Evolutionary conservation across 2,888 invertebrate genomes (phyloP).

Genomic region (Latheticus oryzae): DNA sequence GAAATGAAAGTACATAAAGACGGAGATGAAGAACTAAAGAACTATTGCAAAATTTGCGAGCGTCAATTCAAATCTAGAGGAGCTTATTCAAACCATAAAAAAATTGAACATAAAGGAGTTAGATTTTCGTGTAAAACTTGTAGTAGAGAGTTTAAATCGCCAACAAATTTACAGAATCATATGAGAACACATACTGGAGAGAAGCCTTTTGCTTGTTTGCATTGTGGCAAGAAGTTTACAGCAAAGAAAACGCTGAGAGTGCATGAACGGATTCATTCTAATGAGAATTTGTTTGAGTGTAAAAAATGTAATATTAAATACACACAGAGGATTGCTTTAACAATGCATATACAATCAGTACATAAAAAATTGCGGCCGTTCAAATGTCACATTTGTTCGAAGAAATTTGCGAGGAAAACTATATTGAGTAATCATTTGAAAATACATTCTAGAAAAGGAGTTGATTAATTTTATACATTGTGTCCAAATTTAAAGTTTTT

Average conservation of each 20-base stretch:
- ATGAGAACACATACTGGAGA: slow-evolving; percentile 52
- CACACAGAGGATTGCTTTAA: too few relatives aligned
- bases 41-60: background rate
- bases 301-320: slow-evolving; percentile 62
- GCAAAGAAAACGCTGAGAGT: slow-evolving; percentile 29
- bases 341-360: too few relatives aligned
- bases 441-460: too few relatives aligned
- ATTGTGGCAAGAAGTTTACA: slow-evolving; percentile 68
- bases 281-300: slow-evolving; percentile 66
- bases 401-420: too few relatives aligned
- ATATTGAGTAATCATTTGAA: too few relatives aligned
- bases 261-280: slow-evolving; percentile 50
- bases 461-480: too few relatives aligned
- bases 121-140: slow-evolving; percentile 1
- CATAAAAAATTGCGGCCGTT: too few relatives aligned
- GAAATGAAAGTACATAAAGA: too few relatives aligned
- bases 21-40: too few relatives aligned
- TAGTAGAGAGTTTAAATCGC: slow-evolving; percentile 52
- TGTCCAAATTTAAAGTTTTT: too few relatives aligned
- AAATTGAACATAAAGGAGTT: slow-evolving; percentile 1
- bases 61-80: background rate
- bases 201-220: slow-evolving; percentile 61
- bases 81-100: background rate
- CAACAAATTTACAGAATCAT: slow-evolving; percentile 50
- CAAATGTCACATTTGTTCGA: too few relatives aligned